Evolutionary conservation across 2,797 vertebrate genomes (phyloP).

Genomic region (Sebastes matsubarae): DNA sequence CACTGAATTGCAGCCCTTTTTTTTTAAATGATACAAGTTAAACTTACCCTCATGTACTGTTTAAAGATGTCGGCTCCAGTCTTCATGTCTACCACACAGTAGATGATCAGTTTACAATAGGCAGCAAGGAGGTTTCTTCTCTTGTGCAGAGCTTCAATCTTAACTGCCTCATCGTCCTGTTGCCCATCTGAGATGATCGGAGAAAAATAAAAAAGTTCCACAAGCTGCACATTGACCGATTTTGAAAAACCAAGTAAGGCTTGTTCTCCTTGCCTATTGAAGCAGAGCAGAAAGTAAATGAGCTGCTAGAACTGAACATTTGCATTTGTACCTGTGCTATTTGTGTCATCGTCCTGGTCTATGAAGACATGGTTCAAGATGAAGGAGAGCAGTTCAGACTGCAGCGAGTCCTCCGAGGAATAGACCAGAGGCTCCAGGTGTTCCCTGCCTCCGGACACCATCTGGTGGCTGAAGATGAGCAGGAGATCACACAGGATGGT

Average conservation of each 20-base stretch:
- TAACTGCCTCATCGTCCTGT: conserved; percentile 97
- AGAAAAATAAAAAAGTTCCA: neutral
- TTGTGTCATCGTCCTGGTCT: conserved; percentile 97
- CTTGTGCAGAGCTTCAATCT: conserved; percentile 99
- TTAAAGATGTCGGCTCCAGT: conserved; percentile 99
- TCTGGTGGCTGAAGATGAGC: conserved; percentile 99
- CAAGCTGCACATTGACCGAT: neutral
- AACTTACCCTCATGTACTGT: conserved; percentile 97
- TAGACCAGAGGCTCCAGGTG: conserved; percentile 94
- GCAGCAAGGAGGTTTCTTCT: conserved; percentile 97
- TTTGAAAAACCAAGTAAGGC: neutral
- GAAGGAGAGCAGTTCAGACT: conserved; percentile 95
- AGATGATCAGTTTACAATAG: conserved; percentile 99
- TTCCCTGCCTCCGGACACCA: conserved; percentile 95
- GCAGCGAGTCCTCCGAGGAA: conserved; percentile 93
- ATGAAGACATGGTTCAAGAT: conserved; percentile 99
- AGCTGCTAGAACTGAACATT: neutral
- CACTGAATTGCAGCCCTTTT: neutral
- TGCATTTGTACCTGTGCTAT: conserved; percentile 88
- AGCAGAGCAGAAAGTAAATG: neutral
- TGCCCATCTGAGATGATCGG: conserved; percentile 87
- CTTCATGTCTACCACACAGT: conserved; percentile 98
- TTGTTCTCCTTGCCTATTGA: neutral
- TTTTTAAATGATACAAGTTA: accelerated
- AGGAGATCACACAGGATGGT: conserved; percentile 98